phyloP scores from a whole-genome alignment of 2,113 vertebrate genomes.

The Tenrec ecaudatus region DNA sequence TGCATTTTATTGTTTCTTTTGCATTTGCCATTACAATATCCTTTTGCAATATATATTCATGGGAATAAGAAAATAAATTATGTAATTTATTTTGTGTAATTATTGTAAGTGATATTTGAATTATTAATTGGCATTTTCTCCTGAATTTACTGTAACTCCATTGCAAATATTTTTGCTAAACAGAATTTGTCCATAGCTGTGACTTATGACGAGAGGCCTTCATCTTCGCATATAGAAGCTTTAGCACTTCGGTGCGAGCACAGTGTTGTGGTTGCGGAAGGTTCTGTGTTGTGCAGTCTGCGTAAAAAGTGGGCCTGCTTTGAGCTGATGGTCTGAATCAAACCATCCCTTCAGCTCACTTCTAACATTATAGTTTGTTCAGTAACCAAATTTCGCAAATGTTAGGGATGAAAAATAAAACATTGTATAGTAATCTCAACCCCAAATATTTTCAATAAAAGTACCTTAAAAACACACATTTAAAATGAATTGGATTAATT shows the following conservation, averaged over 20 bases:
- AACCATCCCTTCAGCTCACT: neutral
- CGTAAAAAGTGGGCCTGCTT: neutral
- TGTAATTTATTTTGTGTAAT: neutral
- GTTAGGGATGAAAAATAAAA: neutral
- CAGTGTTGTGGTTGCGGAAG: neutral
- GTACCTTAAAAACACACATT: constrained; percentile 5
- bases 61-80: neutral
- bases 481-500: neutral
- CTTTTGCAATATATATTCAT: neutral
- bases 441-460: neutral
- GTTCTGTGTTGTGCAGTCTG: neutral
- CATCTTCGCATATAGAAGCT: too few species aligned
- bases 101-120: neutral
- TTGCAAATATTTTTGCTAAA: neutral
- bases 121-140: neutral
- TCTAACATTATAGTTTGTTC: neutral
- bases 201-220: neutral
- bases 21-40: neutral
- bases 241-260: too few species aligned
- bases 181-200: neutral
- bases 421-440: neutral
- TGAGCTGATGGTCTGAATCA: neutral
- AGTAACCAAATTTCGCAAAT: neutral
- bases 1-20: neutral
- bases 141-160: neutral